A percentile compares a stretch with the other conserved stretches of the same genome.
These are phyloP conservation scores for Apis cerana DNA, from an alignment of 1,140 invertebrate species.

Conservation along the genomic window DNA sequence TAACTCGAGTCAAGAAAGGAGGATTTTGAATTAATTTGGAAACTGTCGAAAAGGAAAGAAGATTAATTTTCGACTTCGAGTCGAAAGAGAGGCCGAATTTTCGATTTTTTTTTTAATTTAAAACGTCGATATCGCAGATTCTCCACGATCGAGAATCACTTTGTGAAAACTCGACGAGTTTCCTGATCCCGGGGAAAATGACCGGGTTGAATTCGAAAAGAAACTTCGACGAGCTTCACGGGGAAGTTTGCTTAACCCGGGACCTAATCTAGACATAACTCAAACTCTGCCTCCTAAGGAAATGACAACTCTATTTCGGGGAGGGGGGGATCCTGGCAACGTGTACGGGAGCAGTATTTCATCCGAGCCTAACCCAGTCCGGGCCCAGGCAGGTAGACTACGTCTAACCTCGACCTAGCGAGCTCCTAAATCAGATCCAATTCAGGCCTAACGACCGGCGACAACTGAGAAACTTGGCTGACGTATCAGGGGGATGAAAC, in stretches of 20 bases:
- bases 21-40: no score
- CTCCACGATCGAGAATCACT: neutral
- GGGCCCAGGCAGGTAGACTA: neutral
- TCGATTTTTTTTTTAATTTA: neutral
- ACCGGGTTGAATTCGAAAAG: neutral
- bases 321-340: slow-evolving; percentile 6
- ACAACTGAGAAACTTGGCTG: neutral
- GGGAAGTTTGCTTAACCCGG: neutral
- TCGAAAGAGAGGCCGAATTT: neutral
- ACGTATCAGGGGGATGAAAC: neutral
- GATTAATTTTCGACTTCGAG: neutral
- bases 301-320: slow-evolving; percentile 26
- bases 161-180: neutral
- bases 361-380: slow-evolving; percentile 8
- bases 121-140: neutral
- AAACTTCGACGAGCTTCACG: neutral
- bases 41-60: no score
- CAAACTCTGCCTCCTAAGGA: slow-evolving; percentile 2
- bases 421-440: slow-evolving; percentile 22
- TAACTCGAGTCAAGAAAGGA: no score
- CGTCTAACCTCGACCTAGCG: slow-evolving; percentile 21
- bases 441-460: slow-evolving; percentile 12
- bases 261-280: neutral
- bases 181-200: neutral
- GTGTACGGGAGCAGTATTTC: slow-evolving; percentile 15